Conservation (phyloP, 2,113 vertebrate genomes). For the Silurus asotus region DNA sequence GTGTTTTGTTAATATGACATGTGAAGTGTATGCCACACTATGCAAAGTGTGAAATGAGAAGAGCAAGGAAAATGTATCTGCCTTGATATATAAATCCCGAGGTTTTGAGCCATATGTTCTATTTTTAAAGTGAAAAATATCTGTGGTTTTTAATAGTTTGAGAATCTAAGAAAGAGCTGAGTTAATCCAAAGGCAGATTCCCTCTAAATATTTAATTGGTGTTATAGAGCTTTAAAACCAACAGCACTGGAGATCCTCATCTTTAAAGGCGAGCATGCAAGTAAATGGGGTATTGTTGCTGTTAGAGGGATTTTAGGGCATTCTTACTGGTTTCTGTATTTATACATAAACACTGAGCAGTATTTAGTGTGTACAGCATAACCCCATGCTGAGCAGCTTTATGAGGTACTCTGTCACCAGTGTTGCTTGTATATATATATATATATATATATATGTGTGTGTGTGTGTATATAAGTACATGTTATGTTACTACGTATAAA, state of each 20-base stretch:
- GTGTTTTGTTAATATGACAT: background rate
- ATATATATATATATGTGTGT: constrained; percentile 11
- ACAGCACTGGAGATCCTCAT: constrained; percentile 68
- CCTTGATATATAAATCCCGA: background rate
- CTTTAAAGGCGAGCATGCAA: constrained; percentile 54
- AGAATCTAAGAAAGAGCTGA: constrained; percentile 1
- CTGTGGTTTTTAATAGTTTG: background rate
- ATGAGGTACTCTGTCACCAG: constrained; percentile 44
- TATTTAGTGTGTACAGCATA: constrained; percentile 69
- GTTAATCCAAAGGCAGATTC: background rate
- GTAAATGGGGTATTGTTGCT: constrained; percentile 49
- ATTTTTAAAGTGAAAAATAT: constrained; percentile 14
- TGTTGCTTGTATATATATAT: constrained; percentile 44
- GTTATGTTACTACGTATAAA: constrained; percentile 36
- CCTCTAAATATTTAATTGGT: constrained; percentile 5
- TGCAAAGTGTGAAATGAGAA: constrained; percentile 35
- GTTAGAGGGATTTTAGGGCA: constrained; percentile 37
- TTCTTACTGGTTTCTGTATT: constrained; percentile 63
- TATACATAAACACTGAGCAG: constrained; percentile 69
- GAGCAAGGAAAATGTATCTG: background rate
- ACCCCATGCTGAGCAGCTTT: constrained; percentile 55
- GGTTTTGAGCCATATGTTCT: constrained; percentile 35
- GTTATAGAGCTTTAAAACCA: constrained; percentile 54
- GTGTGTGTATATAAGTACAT: constrained; percentile 27
- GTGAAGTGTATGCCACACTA: constrained; percentile 13